A percentile compares a stretch with the other conserved stretches of the same genome.
Evolutionary conservation across 2,888 invertebrate species (phyloP).

Genomic region (Orthonevra nobilis): DNA sequence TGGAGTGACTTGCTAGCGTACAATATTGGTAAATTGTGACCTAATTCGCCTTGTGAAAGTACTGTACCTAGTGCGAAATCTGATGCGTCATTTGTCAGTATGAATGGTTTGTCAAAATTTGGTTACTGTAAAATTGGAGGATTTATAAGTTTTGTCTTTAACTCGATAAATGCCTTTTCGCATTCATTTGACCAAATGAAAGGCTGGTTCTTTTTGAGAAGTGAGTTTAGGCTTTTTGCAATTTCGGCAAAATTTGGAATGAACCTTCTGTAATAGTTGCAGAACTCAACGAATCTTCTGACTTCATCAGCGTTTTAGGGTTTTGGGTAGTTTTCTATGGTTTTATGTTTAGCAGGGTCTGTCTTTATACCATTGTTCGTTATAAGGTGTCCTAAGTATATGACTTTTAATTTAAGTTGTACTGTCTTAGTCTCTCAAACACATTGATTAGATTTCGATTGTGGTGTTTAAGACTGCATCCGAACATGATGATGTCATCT

Average conservation of each 20-base stretch:
- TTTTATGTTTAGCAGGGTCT: slow-evolving; percentile 58
- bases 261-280: slow-evolving; percentile 69
- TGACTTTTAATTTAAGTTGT: too few relatives aligned
- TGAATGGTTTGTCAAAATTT: neutral
- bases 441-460: too few relatives aligned
- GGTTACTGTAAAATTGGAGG: neutral
- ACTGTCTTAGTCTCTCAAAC: too few relatives aligned
- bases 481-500: too few relatives aligned
- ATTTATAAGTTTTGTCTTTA: neutral
- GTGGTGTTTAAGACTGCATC: too few relatives aligned
- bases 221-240: neutral
- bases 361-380: slow-evolving; percentile 60
- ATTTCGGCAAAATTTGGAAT: neutral
- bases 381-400: slow-evolving; percentile 63
- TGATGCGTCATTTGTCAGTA: neutral
- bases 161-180: neutral
- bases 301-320: slow-evolving; percentile 62
- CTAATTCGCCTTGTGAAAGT: neutral
- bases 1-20: too few relatives aligned
- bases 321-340: slow-evolving; percentile 64
- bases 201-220: neutral
- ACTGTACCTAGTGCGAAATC: neutral
- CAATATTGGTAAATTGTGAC: too few relatives aligned
- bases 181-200: neutral
- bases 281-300: slow-evolving; percentile 67